These are phyloP conservation scores for Latrodectus geometricus DNA, from an alignment of 1,140 invertebrate genomes.

Conservation along the genomic window DNA sequence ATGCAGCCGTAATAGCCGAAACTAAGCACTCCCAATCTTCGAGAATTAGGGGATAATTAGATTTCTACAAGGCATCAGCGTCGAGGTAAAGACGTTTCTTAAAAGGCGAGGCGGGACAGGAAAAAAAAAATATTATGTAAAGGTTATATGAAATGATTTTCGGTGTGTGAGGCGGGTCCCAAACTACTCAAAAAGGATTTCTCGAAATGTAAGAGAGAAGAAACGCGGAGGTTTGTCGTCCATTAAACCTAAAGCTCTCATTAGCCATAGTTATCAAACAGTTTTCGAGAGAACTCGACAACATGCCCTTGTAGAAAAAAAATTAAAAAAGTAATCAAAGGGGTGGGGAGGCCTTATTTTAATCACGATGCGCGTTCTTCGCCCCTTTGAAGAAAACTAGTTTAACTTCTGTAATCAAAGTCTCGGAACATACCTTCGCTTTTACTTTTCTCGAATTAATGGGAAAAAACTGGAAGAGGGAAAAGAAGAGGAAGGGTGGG, in stretches of 20 bases:
- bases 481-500: not conserved
- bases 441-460: conserved; percentile 53
- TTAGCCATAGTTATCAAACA: conserved; percentile 41
- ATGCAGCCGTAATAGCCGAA: conserved; percentile 1
- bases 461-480: conserved; percentile 23
- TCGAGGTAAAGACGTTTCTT: conserved; percentile 22
- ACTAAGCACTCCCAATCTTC: conserved; percentile 12
- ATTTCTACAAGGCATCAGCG: conserved; percentile 18
- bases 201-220: not conserved
- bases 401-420: conserved; percentile 63
- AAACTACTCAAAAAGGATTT: conserved; percentile 49
- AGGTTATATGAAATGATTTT: conserved; percentile 21
- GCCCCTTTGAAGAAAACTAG: conserved; percentile 55
- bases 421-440: conserved; percentile 55
- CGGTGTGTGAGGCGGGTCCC: not conserved
- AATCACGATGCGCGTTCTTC: conserved; percentile 46
- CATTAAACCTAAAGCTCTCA: conserved; percentile 60
- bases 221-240: conserved; percentile 9
- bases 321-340: not conserved
- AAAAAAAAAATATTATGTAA: conserved; percentile 20
- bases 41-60: conserved; percentile 55
- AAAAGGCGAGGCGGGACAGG: not conserved
- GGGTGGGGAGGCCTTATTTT: conserved; percentile 42
- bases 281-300: conserved; percentile 48
- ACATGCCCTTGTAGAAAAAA: not conserved